Evolutionary conservation across 1,140 invertebrate genomes (phyloP).

Genomic region (Drosophila willistoni): DNA sequence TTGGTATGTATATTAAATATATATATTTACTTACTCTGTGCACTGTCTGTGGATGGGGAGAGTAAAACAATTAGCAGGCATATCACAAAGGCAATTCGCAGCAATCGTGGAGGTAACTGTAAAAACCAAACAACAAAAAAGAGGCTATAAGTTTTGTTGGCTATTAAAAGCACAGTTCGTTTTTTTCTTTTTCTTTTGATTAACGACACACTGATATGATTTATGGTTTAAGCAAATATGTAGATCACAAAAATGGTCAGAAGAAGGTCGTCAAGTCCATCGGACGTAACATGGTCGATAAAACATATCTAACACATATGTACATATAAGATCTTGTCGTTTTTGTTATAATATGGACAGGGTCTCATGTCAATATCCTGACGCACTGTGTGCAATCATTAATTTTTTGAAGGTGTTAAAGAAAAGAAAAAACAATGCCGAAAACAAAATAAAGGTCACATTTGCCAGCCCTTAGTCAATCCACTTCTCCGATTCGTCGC

Average conservation of each 20-base stretch:
- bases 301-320: too few relatives aligned
- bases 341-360: too few relatives aligned
- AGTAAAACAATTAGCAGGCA: slow-evolving; percentile 84
- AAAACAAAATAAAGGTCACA: too few relatives aligned
- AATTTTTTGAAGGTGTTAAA: too few relatives aligned
- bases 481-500: slow-evolving; percentile 8
- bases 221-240: slow-evolving; percentile 4
- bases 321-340: too few relatives aligned
- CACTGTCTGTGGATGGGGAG: slow-evolving; percentile 84
- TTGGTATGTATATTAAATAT: background rate
- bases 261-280: slow-evolving; percentile 12
- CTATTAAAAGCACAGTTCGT: slow-evolving; percentile 52
- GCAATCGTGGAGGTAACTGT: slow-evolving; percentile 85
- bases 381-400: too few relatives aligned
- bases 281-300: too few relatives aligned
- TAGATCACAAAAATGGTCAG: slow-evolving; percentile 5
- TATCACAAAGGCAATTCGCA: slow-evolving; percentile 84
- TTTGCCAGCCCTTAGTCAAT: slow-evolving; percentile 26
- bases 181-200: slow-evolving; percentile 29
- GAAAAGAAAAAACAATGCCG: too few relatives aligned
- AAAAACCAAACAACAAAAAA: slow-evolving; percentile 60
- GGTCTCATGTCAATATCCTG: too few relatives aligned
- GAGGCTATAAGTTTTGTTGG: background rate
- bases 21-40: slow-evolving; percentile 84
- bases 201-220: slow-evolving; percentile 33